Base-by-base conservation (phyloP, 2,113 vertebrate genomes). In the Procapra przewalskii region DNA sequence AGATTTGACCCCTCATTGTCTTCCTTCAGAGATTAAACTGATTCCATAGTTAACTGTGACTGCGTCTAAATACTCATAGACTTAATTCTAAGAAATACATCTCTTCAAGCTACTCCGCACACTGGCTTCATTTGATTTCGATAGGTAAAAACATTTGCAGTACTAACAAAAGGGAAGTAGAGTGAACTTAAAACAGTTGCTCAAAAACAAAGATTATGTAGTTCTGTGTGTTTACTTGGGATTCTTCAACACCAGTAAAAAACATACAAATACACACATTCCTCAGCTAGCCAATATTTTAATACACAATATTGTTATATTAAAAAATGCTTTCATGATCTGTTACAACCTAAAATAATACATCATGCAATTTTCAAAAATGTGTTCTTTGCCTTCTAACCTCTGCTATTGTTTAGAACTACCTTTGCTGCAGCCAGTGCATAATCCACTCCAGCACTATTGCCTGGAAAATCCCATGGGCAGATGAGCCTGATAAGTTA, bases 371-470 rank as follows among this genome's bases (percentile, higher is more conserved):
- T 82, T 96, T 97, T 98, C 94, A 93, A 94, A 96, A 97, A 87
- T 15, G 23, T 55, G 48, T 92, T 97, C 97, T 98, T 97, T 96
- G 97, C 92, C 91, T 94, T 98, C 97, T 99, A 99, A 96, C 98
- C 99, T 98, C 95, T 98, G 98, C 98, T 99, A 97, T 99, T 99
- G 98, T 98, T 99, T 97, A 99, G 98, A 98, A 98, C 98, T 96
- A 98, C 96, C 99, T 99, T n/a, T 67, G 16, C 62, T 67, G 62
- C 2, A 17, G 62, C 16, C 33, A 10, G 5, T 45, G 7, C 43
- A 45, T 45, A 45, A 45, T 6, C 43, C 43, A 45, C 43, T 45
- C 43, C 43, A 45, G 43, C 7, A 45, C 43, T 45, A 45, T 5
- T 45, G 43, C 43, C 43, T 45, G 43, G 43, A 45, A 6, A 45